phyloP scores from a whole-genome alignment of 2,797 vertebrate genomes.

The Squalus acanthias region DNA sequence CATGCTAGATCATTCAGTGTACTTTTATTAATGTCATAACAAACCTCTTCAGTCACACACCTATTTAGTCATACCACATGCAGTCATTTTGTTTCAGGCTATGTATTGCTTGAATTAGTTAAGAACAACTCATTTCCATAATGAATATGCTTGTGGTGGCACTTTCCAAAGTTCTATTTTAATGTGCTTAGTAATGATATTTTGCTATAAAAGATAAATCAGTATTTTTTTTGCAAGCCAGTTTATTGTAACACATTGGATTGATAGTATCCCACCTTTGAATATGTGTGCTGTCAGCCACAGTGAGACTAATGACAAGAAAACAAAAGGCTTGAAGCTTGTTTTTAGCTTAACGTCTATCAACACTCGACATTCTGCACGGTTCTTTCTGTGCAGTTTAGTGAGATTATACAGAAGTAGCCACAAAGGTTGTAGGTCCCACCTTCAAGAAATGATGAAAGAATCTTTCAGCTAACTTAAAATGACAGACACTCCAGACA shows the following conservation, averaged over 20 bases:
- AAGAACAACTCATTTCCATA: neutral
- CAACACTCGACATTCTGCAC: neutral
- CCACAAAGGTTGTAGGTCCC: neutral
- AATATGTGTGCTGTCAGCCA: neutral
- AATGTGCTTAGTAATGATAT: neutral
- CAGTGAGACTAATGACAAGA: neutral
- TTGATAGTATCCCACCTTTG: neutral
- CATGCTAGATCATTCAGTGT: neutral
- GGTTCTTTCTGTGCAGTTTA: neutral
- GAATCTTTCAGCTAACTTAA: constrained; percentile 7
- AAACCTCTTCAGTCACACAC: neutral
- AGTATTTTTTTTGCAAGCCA: neutral
- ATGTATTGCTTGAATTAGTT: neutral
- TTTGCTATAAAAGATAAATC: neutral
- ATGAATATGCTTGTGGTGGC: neutral
- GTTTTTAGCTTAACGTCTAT: neutral
- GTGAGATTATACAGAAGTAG: neutral
- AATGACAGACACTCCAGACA: neutral
- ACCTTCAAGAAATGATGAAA: neutral
- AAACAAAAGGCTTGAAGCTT: neutral
- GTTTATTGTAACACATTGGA: neutral
- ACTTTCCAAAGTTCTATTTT: neutral
- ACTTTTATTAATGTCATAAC: neutral
- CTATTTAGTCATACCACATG: neutral
- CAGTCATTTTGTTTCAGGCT: neutral